Evolutionary conservation across 2,797 vertebrate genomes (phyloP).

Genomic region (Rhinogobio ventralis): DNA sequence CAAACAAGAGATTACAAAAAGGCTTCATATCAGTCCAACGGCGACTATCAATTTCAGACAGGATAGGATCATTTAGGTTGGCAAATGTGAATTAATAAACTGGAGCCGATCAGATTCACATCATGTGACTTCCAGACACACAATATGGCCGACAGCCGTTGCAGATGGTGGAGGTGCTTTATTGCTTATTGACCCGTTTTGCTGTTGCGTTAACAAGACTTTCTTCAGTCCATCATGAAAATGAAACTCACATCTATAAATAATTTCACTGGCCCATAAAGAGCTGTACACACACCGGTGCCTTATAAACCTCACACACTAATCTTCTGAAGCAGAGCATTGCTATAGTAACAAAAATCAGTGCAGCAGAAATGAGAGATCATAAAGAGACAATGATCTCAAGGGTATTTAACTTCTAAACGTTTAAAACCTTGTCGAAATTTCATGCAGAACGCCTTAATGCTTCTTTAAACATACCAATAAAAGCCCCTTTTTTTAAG

Average conservation of each 20-base stretch:
- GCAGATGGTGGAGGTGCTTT: slow-evolving; percentile 52
- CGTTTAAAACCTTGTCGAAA: slow-evolving; percentile 31
- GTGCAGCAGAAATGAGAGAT: not conserved
- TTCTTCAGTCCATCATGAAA: slow-evolving; percentile 69
- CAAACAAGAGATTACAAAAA: slow-evolving; percentile 1
- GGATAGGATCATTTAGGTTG: slow-evolving; percentile 8
- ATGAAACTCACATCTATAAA: slow-evolving; percentile 71
- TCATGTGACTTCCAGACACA: slow-evolving; percentile 64
- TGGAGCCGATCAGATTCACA: slow-evolving; percentile 63
- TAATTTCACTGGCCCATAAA: slow-evolving; percentile 68
- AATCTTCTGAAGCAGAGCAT: slow-evolving; percentile 16
- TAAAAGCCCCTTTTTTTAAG: not conserved
- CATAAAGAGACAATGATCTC: slow-evolving; percentile 28
- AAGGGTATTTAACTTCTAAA: slow-evolving; percentile 35
- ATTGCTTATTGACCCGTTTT: slow-evolving; percentile 70
- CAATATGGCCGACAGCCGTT: slow-evolving; percentile 60
- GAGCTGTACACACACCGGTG: slow-evolving; percentile 53
- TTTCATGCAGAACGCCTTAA: not conserved
- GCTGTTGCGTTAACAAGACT: slow-evolving; percentile 59
- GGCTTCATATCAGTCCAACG: not conserved
- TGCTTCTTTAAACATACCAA: slow-evolving; percentile 21
- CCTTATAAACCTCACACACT: slow-evolving; percentile 64
- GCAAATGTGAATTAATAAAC: slow-evolving; percentile 27
- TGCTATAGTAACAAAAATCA: slow-evolving; percentile 23
- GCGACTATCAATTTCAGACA: not conserved